Percentiles rank a stretch among this genome's conserved stretches.
Conservation (phyloP, 1,140 invertebrate genomes). For the Subanguina moxae region DNA sequence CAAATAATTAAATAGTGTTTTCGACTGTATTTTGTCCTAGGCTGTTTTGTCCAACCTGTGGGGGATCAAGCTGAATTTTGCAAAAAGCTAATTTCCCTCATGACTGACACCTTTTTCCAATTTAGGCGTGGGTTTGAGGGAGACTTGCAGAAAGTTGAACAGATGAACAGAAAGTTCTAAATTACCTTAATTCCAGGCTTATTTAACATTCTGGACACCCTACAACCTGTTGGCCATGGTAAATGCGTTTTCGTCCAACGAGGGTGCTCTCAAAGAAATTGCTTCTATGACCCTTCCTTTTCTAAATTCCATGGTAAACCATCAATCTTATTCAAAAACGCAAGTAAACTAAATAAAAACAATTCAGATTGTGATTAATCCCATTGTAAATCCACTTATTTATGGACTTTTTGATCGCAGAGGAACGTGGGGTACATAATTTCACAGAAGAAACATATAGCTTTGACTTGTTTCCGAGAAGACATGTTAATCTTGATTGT, state of each 20-base stretch:
- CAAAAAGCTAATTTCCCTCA: too few species aligned
- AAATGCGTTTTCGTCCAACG: slow-evolving; percentile 42
- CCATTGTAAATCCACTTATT: slow-evolving; percentile 53
- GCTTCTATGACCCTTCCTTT: slow-evolving; percentile 51
- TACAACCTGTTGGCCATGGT: slow-evolving; percentile 53
- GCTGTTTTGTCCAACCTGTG: too few species aligned
- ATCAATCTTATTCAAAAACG: background rate
- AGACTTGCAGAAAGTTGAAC: too few species aligned
- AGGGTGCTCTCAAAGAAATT: slow-evolving; percentile 44
- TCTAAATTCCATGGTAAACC: slow-evolving; percentile 43
- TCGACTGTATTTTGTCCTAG: too few species aligned
- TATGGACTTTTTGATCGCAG: slow-evolving; percentile 37
- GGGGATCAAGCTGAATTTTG: too few species aligned
- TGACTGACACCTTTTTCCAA: too few species aligned
- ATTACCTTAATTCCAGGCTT: slow-evolving; percentile 52
- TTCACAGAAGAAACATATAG: background rate
- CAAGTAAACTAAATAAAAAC: background rate
- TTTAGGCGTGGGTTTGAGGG: too few species aligned
- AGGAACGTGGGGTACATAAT: background rate
- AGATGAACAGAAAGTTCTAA: slow-evolving; percentile 25
- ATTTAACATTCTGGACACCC: slow-evolving; percentile 54
- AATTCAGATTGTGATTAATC: slow-evolving; percentile 43
- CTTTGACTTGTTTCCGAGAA: background rate
- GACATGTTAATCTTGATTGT: background rate
- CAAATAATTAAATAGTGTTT: too few species aligned